phyloP scores from a whole-genome alignment of 2,797 vertebrate species.

The Taeniopygia guttata region DNA sequence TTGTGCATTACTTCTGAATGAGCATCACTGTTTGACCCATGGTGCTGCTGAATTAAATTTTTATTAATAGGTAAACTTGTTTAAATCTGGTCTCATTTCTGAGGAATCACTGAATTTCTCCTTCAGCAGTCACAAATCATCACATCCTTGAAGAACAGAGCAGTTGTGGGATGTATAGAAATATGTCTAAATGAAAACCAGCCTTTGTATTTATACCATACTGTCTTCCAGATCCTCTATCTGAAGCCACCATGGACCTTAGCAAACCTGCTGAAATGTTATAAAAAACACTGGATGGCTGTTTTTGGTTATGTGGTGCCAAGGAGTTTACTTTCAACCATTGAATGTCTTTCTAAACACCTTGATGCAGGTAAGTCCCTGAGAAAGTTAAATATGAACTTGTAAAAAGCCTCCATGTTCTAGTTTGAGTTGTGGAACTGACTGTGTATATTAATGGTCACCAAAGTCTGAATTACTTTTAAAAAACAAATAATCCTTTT shows the following conservation, averaged over 20 bases:
- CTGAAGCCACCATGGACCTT: conserved; percentile 91
- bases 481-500: background rate
- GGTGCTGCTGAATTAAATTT: background rate
- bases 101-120: background rate
- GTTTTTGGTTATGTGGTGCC: conserved; percentile 87
- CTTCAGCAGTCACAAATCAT: background rate
- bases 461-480: background rate
- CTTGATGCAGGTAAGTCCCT: conserved; percentile 79
- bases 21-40: background rate
- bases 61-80: background rate
- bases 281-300: conserved; percentile 92
- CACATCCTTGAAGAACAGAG: background rate
- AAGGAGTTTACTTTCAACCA: conserved; percentile 73
- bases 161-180: background rate
- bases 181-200: background rate
- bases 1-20: background rate
- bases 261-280: conserved; percentile 82
- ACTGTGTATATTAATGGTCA: background rate
- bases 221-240: conserved; percentile 80
- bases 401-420: background rate
- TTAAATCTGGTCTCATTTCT: background rate
- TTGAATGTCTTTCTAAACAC: conserved; percentile 79
- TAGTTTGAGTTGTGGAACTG: background rate
- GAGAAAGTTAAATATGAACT: background rate
- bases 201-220: background rate